A percentile compares a stretch with the other conserved stretches of the same genome.
phyloP scores from a whole-genome alignment of 2,797 vertebrate genomes.

The Schizothorax lantsangensis region DNA sequence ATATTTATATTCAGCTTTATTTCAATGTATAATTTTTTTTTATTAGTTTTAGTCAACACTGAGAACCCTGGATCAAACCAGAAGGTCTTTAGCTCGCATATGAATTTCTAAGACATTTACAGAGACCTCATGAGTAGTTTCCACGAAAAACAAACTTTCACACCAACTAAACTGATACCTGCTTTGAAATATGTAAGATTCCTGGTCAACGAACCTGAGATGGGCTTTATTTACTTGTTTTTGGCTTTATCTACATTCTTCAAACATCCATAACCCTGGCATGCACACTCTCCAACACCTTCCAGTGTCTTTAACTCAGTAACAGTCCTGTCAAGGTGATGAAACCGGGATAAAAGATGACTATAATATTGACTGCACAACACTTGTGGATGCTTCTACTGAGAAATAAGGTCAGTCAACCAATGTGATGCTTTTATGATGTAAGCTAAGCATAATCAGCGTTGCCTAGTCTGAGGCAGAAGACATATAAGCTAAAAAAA shows the following conservation, averaged over 20 bases:
- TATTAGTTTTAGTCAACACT: not conserved
- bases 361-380: not conserved
- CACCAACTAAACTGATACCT: not conserved
- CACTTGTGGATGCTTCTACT: not conserved
- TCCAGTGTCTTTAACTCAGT: not conserved
- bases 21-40: not conserved
- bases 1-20: not conserved
- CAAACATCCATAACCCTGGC: not conserved
- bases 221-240: conserved; percentile 1
- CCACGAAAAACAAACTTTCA: not conserved
- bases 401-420: not conserved
- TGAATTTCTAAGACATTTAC: not conserved
- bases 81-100: not conserved
- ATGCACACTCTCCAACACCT: not conserved
- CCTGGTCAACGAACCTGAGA: not conserved
- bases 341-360: not conserved
- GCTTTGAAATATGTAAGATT: not conserved
- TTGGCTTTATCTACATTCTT: not conserved
- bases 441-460: not conserved
- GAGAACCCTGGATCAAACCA: not conserved
- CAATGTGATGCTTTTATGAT: conserved; percentile 6
- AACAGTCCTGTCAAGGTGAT: not conserved
- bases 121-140: not conserved
- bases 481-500: not conserved
- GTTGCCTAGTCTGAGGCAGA: not conserved